Conservation (phyloP, 2,888 invertebrate species). For the Ctenicera cuprea region DNA sequence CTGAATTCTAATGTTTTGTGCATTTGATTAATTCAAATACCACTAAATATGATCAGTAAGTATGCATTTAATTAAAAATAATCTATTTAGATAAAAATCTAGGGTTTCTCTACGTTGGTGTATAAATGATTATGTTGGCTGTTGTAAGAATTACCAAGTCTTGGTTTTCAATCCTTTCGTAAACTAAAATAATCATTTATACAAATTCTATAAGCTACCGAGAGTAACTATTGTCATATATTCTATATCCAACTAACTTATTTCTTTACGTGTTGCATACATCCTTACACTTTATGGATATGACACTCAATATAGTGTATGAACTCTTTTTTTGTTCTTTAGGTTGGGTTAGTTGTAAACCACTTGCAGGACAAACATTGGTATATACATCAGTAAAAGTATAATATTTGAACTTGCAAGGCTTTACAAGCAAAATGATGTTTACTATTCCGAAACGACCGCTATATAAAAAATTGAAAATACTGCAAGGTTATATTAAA, state of each 20-base stretch:
- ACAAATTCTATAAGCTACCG: slow-evolving; percentile 50
- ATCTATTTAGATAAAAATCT: slow-evolving; percentile 44
- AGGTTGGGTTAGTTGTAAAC: slow-evolving; percentile 10
- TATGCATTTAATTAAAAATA: slow-evolving; percentile 40
- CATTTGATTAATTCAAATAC: slow-evolving; percentile 38
- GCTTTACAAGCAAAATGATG: slow-evolving; percentile 4
- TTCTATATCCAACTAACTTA: slow-evolving; percentile 51
- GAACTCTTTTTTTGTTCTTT: slow-evolving; percentile 10
- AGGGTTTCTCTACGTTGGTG: slow-evolving; percentile 35
- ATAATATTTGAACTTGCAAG: not conserved
- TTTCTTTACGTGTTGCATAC: slow-evolving; percentile 43
- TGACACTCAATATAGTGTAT: slow-evolving; percentile 40
- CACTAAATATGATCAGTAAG: slow-evolving; percentile 25
- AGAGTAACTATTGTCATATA: slow-evolving; percentile 52
- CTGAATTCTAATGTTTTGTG: slow-evolving; percentile 38
- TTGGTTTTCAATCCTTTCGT: slow-evolving; percentile 22
- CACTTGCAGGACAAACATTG: not conserved
- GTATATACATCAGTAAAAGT: slow-evolving; percentile 1
- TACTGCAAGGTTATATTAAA: slow-evolving; percentile 2
- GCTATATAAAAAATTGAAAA: not conserved
- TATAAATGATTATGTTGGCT: slow-evolving; percentile 28
- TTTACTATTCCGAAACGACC: not conserved
- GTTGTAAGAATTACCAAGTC: slow-evolving; percentile 19
- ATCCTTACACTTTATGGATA: slow-evolving; percentile 45
- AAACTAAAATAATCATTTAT: slow-evolving; percentile 34